Evolutionary conservation across 2,113 vertebrate species (phyloP).

Genomic region (Sander lucioperca): DNA sequence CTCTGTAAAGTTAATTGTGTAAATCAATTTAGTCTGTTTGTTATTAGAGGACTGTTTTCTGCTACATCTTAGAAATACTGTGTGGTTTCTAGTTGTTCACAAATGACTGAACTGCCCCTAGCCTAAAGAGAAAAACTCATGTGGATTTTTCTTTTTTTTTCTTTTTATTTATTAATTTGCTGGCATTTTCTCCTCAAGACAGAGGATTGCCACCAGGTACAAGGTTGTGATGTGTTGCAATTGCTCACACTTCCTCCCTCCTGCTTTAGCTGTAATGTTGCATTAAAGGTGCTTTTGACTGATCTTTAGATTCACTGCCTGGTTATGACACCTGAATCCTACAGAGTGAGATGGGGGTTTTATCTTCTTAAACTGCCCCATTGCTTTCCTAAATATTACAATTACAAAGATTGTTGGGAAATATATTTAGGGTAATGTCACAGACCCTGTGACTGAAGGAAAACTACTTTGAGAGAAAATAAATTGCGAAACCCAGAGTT

Average conservation of each 20-base stretch:
- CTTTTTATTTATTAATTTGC: not conserved
- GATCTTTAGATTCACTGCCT: constrained; percentile 88
- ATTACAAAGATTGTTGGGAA: constrained; percentile 17
- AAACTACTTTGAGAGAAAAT: not conserved
- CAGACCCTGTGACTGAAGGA: not conserved
- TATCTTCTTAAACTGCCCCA: constrained; percentile 16
- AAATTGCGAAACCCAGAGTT: constrained; percentile 18
- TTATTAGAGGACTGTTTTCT: not conserved
- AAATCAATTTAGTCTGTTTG: not conserved
- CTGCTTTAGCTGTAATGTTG: constrained; percentile 64
- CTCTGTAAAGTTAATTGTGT: not conserved
- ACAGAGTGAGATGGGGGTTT: constrained; percentile 83
- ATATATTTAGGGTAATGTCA: not conserved
- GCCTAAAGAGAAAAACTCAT: not conserved
- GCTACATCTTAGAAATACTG: not conserved
- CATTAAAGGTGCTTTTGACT: constrained; percentile 75
- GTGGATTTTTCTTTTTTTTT: not conserved
- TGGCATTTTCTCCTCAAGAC: constrained; percentile 15
- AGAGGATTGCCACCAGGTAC: constrained; percentile 18
- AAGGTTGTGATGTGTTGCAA: constrained; percentile 47
- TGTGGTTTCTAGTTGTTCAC: constrained; percentile 27
- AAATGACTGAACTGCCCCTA: not conserved
- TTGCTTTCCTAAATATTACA: constrained; percentile 24
- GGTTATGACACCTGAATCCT: constrained; percentile 86
- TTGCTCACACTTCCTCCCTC: constrained; percentile 63